Conservation (phyloP, 1,140 invertebrate species). For the Schlechtendalia chinensis region DNA sequence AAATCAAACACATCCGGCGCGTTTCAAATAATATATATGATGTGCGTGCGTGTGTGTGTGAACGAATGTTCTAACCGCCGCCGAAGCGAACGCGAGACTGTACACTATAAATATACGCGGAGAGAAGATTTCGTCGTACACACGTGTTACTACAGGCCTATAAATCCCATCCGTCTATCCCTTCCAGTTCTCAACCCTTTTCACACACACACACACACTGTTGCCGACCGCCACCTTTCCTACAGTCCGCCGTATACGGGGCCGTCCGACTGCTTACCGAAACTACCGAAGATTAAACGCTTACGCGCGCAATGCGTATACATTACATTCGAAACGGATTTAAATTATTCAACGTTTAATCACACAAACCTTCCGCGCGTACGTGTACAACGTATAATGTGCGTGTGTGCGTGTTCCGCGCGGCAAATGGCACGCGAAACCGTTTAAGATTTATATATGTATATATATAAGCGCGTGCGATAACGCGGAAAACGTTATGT, state of each 20-base stretch:
- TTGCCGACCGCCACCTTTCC: background rate
- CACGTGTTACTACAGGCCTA: slow-evolving; percentile 44
- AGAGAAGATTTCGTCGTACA: slow-evolving; percentile 48
- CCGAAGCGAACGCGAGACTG: background rate
- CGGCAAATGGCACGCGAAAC: too few relatives aligned
- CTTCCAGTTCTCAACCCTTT: slow-evolving; percentile 32
- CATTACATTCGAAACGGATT: slow-evolving; percentile 4
- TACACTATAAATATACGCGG: background rate
- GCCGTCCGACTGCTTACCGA: background rate
- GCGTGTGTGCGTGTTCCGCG: too few relatives aligned
- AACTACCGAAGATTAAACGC: background rate
- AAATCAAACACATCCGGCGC: slow-evolving; percentile 45
- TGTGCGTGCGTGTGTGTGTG: background rate
- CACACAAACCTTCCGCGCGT: slow-evolving; percentile 11
- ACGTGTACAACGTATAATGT: too few relatives aligned
- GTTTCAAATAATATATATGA: slow-evolving; percentile 25
- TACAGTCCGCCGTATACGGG: background rate
- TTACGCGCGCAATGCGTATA: background rate
- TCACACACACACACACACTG: background rate
- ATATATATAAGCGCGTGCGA: background rate
- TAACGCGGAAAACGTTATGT: background rate
- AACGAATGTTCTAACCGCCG: slow-evolving; percentile 15
- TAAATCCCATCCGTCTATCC: slow-evolving; percentile 33
- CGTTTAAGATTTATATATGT: slow-evolving; percentile 25
- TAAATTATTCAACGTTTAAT: slow-evolving; percentile 46